A percentile compares a stretch with the other conserved stretches of the same genome.
These are phyloP conservation scores for Mesopsocus fuscifrons DNA, from an alignment of 2,888 invertebrate species.

Conservation along the genomic window DNA sequence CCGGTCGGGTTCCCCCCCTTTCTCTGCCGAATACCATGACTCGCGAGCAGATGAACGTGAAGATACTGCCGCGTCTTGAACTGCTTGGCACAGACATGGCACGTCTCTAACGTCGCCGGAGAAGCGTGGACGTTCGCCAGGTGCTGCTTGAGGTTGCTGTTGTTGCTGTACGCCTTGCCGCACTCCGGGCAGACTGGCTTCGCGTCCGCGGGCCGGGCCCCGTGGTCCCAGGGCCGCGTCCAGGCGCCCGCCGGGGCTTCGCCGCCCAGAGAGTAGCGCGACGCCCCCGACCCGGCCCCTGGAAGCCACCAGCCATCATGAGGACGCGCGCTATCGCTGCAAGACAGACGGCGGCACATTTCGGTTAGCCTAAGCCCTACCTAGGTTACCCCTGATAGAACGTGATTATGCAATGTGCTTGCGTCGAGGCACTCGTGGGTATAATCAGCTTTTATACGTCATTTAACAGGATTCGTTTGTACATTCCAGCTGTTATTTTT, in stretches of 20 bases:
- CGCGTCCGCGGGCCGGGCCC: slow-evolving; percentile 17
- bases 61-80: slow-evolving; percentile 53
- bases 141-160: slow-evolving; percentile 49
- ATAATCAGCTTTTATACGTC: too few species aligned
- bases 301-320: slow-evolving; percentile 9
- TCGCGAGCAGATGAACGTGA: slow-evolving; percentile 46
- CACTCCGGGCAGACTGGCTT: slow-evolving; percentile 46
- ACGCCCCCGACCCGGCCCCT: slow-evolving; percentile 8
- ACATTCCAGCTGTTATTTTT: too few species aligned
- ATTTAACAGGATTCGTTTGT: too few species aligned
- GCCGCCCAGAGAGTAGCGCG: slow-evolving; percentile 6
- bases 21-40: slow-evolving; percentile 42
- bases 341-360: slow-evolving; percentile 3
- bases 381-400: too few species aligned
- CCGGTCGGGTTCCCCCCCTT: slow-evolving; percentile 21
- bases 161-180: slow-evolving; percentile 47
- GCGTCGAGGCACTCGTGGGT: too few species aligned
- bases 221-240: slow-evolving; percentile 3
- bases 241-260: slow-evolving; percentile 2
- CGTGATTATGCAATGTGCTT: too few species aligned
- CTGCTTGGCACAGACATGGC: slow-evolving; percentile 42
- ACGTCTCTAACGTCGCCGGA: slow-evolving; percentile 36
- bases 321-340: slow-evolving; percentile 4
- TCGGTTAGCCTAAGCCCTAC: not conserved
- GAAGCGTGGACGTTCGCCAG: slow-evolving; percentile 46